Conservation (phyloP, 2,797 vertebrate genomes). For the Melanotaenia boesemani region DNA sequence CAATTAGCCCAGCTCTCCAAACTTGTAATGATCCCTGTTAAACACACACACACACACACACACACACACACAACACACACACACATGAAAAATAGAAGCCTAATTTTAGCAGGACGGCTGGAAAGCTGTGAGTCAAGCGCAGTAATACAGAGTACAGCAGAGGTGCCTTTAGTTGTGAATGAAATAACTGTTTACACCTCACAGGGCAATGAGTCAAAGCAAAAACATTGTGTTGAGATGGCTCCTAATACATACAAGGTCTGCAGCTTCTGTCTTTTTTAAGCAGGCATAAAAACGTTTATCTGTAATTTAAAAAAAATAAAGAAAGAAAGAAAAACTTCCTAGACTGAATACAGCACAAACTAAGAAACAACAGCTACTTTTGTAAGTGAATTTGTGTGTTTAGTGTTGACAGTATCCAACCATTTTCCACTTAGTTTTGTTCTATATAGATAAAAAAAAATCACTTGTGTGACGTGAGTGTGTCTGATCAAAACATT, state of each 20-base stretch:
- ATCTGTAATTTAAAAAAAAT: neutral
- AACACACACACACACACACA: conserved; percentile 1
- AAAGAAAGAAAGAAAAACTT: conserved; percentile 14
- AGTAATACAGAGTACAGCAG: conserved; percentile 36
- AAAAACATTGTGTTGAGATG: neutral
- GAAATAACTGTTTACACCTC: conserved; percentile 13
- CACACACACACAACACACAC: too few species aligned
- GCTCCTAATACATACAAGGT: neutral
- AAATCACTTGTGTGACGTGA: conserved; percentile 31
- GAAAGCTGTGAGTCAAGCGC: conserved; percentile 45
- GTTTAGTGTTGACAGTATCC: conserved; percentile 9
- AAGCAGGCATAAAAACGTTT: neutral
- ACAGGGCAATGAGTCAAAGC: conserved; percentile 4
- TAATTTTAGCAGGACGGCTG: conserved; percentile 52
- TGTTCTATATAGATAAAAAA: conserved; percentile 9
- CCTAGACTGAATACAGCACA: neutral
- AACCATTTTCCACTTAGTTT: conserved; percentile 22
- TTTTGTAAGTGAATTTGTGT: conserved; percentile 1
- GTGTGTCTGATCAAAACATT: conserved; percentile 49
- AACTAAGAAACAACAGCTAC: neutral
- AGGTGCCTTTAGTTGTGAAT: conserved; percentile 25
- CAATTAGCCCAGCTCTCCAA: conserved; percentile 71
- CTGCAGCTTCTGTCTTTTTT: neutral
- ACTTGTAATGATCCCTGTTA: conserved; percentile 63
- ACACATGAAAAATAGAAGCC: conserved; percentile 42